These are phyloP conservation scores for Epizoanthus rinbou DNA, from an alignment of 92 coral and sea anemone species.

Conservation along the genomic window DNA sequence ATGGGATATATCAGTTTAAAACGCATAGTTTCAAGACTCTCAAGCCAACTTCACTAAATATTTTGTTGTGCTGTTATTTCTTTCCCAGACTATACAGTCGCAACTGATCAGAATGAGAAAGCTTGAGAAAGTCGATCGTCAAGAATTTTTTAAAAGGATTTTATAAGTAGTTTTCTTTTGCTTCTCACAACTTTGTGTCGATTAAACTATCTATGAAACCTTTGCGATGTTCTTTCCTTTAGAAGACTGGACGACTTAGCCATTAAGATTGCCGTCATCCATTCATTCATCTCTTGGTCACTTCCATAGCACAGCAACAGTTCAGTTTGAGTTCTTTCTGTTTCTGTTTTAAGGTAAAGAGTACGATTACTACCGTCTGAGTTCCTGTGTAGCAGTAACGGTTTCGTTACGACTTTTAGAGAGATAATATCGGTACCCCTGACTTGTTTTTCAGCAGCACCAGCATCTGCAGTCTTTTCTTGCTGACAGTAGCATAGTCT, in stretches of 20 bases:
- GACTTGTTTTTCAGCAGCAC: neutral
- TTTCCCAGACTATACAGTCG: too few relatives aligned
- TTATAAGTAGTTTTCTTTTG: too few relatives aligned
- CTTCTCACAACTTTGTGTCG: slow-evolving; percentile 5
- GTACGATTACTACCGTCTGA: neutral
- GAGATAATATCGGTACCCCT: slow-evolving; percentile 10
- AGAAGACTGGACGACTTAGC: slow-evolving; percentile 35
- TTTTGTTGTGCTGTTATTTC: too few relatives aligned
- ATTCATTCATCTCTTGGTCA: slow-evolving; percentile 33
- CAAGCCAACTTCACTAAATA: too few relatives aligned
- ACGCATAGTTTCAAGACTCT: too few relatives aligned
- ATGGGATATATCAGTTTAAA: too few relatives aligned
- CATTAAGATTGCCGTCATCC: slow-evolving; percentile 36
- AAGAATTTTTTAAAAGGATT: too few relatives aligned
- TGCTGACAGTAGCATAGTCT: slow-evolving; percentile 33
- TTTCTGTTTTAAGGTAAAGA: neutral
- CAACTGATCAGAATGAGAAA: too few relatives aligned
- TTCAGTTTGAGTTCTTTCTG: slow-evolving; percentile 21
- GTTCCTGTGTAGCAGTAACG: neutral
- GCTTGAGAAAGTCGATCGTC: too few relatives aligned
- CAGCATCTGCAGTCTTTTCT: neutral
- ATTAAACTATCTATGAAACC: neutral
- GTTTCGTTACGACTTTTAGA: slow-evolving; percentile 34
- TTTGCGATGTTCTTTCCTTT: neutral
- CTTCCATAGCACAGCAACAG: slow-evolving; percentile 22